Percentiles rank a stretch among this genome's conserved stretches.
These are phyloP conservation scores for Noctuana brunneofusca DNA, from an alignment of 2,888 invertebrate genomes.

Conservation along the genomic window DNA sequence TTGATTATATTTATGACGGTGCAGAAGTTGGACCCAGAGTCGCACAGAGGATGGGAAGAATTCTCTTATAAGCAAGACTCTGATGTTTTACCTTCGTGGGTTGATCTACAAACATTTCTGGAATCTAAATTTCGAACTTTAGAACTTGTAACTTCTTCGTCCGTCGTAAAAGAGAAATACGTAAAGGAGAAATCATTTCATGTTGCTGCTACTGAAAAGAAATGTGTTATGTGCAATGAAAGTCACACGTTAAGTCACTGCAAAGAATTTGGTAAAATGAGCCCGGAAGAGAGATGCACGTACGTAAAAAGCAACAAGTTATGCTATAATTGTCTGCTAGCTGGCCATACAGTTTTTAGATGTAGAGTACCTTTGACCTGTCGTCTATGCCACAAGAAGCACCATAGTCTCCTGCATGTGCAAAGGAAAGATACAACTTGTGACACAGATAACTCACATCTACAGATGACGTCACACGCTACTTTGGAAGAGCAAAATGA, in stretches of 20 bases:
- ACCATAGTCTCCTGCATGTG: conserved; percentile 6
- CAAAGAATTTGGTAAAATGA: conserved; percentile 16
- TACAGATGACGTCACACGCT: background rate
- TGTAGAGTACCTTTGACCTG: conserved; percentile 11
- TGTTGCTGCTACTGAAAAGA: conserved; percentile 3
- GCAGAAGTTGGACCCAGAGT: conserved; percentile 41
- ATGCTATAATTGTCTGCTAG: conserved; percentile 11
- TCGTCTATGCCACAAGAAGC: conserved; percentile 5
- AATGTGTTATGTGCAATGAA: conserved; percentile 15
- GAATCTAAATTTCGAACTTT: conserved; percentile 19
- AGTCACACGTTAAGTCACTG: conserved; percentile 18
- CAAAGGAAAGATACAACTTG: conserved; percentile 4
- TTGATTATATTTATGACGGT: conserved; percentile 39
- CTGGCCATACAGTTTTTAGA: conserved; percentile 7
- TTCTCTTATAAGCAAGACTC: conserved; percentile 17
- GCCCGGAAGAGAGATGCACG: conserved; percentile 8
- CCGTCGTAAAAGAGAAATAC: background rate
- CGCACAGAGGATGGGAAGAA: conserved; percentile 39
- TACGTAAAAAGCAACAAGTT: conserved; percentile 15
- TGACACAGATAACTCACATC: background rate
- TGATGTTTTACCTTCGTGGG: conserved; percentile 13
- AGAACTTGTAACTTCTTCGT: conserved; percentile 12
- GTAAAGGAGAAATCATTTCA: conserved; percentile 12
- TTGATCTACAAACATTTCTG: conserved; percentile 4
- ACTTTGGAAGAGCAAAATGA: background rate